Percentiles rank a stretch among this genome's conserved stretches.
Evolutionary conservation across 2,888 invertebrate genomes (phyloP).

Genomic region (Drosophila yooni): DNA sequence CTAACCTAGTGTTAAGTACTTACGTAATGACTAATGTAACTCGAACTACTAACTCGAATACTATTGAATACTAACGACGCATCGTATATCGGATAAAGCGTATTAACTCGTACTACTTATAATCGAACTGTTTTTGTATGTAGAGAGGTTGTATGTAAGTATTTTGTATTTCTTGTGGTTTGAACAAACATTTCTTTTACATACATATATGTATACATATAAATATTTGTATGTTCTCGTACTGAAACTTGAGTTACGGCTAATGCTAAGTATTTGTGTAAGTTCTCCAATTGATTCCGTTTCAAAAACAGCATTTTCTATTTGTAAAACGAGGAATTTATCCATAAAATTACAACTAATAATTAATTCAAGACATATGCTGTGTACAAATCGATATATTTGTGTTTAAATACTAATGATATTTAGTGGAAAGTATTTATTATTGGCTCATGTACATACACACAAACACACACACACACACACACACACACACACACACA

Average conservation of each 20-base stretch:
- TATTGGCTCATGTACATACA: conserved; percentile 45
- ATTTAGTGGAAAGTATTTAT: conserved; percentile 20
- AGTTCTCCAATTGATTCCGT: conserved; percentile 39
- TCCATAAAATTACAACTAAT: conserved; percentile 48
- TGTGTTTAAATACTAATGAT: conserved; percentile 61
- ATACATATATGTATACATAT: neutral
- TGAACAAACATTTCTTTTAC: conserved; percentile 24
- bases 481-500: conserved; percentile 10
- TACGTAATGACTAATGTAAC: conserved; percentile 54
- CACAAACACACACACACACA: conserved; percentile 1
- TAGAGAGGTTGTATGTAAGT: conserved; percentile 57
- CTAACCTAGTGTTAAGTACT: conserved; percentile 55
- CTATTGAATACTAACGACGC: conserved; percentile 53
- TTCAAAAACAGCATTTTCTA: conserved; percentile 41
- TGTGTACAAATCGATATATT: conserved; percentile 76
- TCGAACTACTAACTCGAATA: conserved; percentile 59
- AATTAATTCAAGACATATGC: conserved; percentile 60
- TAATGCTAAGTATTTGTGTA: conserved; percentile 48
- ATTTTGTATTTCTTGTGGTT: conserved; percentile 21
- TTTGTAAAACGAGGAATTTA: conserved; percentile 67
- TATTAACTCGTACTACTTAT: conserved; percentile 46
- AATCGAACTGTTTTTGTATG: conserved; percentile 43
- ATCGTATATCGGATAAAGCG: conserved; percentile 21
- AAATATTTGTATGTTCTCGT: conserved; percentile 8
- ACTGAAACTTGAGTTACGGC: conserved; percentile 31